Base-by-base conservation (phyloP, 2,888 invertebrate species). In the Chalcosyrphus nemorum region DNA sequence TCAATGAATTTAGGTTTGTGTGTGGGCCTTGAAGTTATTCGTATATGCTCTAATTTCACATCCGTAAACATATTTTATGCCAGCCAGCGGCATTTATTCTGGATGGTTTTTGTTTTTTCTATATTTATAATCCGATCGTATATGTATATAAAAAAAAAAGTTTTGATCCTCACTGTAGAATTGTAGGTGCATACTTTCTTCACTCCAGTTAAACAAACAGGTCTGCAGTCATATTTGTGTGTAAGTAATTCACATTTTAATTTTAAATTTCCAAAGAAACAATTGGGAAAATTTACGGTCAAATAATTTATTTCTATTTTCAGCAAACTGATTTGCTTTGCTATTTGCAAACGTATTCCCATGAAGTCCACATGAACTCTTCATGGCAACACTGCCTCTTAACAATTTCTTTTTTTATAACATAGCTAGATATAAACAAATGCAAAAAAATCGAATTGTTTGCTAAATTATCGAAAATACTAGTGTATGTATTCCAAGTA, bases 401-500 rank as follows among this genome's bases (percentile, higher is more conserved):
- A 24, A 57, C 15, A 0, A 24, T 57, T 21, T 21, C 21, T n/a
- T 24, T 57, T 13, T 4, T 13, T 56, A n/a, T 56, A 56, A 21
- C 4, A 24, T 24, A 57, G 0, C 1, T 4, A 24, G 11, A 35
- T 9, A 43, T 17, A 43, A 9, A 27, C 24, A n/a, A n/a, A n/a
- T n/a, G n/a, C n/a, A n/a, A n/a, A n/a, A n/a, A n/a, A n/a, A n/a
- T n/a, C n/a, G n/a, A n/a, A n/a, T 41, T 72, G 41, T 54, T 41
- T 72, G 72, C 52, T 61, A 50, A 50, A 71, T 50, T 59, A 27
- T 11, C 11, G 21, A 38, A 21, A 19, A 24, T 21, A n/a, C n/a
- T n/a, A n/a, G n/a, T n/a, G n/a, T n/a, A n/a, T n/a, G n/a, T n/a
- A n/a, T n/a, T n/a, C n/a, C n/a, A n/a, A n/a, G 15, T 27, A 24